These are phyloP conservation scores for Gasterosteus nipponicus DNA, from an alignment of 2,113 vertebrate genomes.

Conservation along the genomic window DNA sequence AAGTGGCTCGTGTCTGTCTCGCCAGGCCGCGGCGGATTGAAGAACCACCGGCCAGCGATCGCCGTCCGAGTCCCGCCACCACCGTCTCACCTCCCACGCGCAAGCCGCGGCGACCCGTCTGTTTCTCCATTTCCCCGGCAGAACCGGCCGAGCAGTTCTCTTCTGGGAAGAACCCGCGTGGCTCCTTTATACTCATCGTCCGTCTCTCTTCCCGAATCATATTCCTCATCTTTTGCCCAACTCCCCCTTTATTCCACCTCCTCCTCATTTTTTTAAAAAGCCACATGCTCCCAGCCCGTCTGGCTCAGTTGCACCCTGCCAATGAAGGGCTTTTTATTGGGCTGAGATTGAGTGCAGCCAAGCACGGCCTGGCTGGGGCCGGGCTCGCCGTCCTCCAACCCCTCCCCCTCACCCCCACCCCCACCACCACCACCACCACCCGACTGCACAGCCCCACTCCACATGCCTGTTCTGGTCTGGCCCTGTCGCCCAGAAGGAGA, in stretches of 20 bases:
- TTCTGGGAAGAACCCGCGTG: constrained; percentile 46
- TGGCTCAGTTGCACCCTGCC: constrained; percentile 81
- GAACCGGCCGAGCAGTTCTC: constrained; percentile 55
- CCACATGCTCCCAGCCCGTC: constrained; percentile 80
- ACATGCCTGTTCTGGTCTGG: constrained; percentile 77
- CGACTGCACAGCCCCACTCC: constrained; percentile 65
- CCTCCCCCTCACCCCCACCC: background rate
- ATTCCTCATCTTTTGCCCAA: constrained; percentile 54
- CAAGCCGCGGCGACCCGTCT: constrained; percentile 76
- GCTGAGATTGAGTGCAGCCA: constrained; percentile 86
- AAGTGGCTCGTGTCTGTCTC: constrained; percentile 48
- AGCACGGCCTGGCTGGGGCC: constrained; percentile 78
- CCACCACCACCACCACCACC: background rate
- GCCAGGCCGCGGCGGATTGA: constrained; percentile 54
- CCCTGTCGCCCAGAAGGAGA: constrained; percentile 80
- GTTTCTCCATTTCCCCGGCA: constrained; percentile 77
- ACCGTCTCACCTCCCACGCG: too few species aligned
- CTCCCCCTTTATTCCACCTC: constrained; percentile 56
- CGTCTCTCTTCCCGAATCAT: constrained; percentile 55
- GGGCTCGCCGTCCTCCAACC: constrained; percentile 43
- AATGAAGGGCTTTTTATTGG: constrained; percentile 86
- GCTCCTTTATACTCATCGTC: constrained; percentile 63
- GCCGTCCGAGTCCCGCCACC: constrained; percentile 41
- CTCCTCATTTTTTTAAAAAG: constrained; percentile 74
- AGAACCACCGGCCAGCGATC: constrained; percentile 57